Conservation (phyloP, 2,888 invertebrate genomes). For the Thereva unica region DNA sequence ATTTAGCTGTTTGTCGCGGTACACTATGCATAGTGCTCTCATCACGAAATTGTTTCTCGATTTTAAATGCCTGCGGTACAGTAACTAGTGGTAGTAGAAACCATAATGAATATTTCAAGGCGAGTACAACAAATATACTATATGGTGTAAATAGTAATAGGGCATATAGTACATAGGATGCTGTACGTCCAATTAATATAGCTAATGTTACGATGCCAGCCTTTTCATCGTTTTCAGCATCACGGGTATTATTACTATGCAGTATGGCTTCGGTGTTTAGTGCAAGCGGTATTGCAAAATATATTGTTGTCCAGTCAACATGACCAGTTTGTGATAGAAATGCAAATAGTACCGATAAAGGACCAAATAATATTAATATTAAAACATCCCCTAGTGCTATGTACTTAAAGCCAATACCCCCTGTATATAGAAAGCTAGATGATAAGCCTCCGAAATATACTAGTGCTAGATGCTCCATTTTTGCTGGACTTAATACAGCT, state of each 20-base stretch:
- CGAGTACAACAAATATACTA: conserved; percentile 83
- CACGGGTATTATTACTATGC: conserved; percentile 93
- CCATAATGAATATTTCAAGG: conserved; percentile 83
- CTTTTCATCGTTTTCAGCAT: conserved; percentile 82
- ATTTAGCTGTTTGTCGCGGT: conserved; percentile 84
- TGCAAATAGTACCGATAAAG: conserved; percentile 90
- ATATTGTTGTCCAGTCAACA: conserved; percentile 87
- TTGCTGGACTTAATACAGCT: conserved; percentile 81
- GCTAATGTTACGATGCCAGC: conserved; percentile 94
- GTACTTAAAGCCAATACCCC: conserved; percentile 93
- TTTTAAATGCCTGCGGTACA: conserved; percentile 83
- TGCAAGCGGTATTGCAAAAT: conserved; percentile 92
- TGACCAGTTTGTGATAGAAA: conserved; percentile 91
- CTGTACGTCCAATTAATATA: conserved; percentile 88
- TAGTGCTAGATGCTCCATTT: conserved; percentile 91
- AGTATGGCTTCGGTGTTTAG: conserved; percentile 93
- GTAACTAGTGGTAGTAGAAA: conserved; percentile 88
- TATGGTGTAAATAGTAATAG: conserved; percentile 89
- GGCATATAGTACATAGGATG: conserved; percentile 88
- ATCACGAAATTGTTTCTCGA: conserved; percentile 85
- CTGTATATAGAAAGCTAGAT: conserved; percentile 94
- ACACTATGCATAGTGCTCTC: conserved; percentile 78
- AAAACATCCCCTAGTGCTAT: conserved; percentile 92
- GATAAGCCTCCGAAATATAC: conserved; percentile 95
- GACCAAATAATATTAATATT: conserved; percentile 91